These are phyloP conservation scores for Diorhabda carinulata DNA, from an alignment of 1,140 invertebrate species.

Conservation along the genomic window DNA sequence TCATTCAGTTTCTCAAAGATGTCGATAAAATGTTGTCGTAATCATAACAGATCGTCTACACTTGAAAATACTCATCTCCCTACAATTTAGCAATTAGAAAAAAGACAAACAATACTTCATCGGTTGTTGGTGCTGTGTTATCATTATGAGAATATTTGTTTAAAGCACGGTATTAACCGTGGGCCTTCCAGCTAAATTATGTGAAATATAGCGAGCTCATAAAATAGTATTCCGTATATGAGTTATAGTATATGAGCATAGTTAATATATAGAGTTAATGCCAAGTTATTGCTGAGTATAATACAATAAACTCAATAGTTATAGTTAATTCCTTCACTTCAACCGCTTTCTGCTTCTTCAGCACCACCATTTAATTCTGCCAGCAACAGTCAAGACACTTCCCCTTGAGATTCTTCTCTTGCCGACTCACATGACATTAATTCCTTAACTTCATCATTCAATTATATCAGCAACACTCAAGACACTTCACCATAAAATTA, in stretches of 20 bases:
- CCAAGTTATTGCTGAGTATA: no score
- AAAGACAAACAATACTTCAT: constrained; percentile 13
- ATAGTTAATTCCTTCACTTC: no score
- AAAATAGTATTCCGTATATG: neutral
- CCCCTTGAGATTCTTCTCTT: no score
- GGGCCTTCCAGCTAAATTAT: constrained; percentile 10
- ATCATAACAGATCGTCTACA: neutral
- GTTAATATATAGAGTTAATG: no score
- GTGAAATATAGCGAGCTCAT: constrained; percentile 5
- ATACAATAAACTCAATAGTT: no score
- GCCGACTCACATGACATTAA: no score
- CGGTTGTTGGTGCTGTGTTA: neutral
- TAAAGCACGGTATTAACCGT: constrained; percentile 8
- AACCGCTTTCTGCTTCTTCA: no score
- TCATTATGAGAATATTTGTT: constrained; percentile 16
- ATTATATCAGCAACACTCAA: no score
- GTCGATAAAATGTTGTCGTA: neutral
- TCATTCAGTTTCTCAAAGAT: neutral
- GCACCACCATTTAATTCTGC: no score
- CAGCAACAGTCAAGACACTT: no score
- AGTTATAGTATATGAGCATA: neutral
- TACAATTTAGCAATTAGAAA: constrained; percentile 13
- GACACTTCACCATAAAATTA: no score
- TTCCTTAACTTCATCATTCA: no score
- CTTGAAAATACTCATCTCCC: neutral